A percentile compares a stretch with the other conserved stretches of the same genome.
Conservation (phyloP, 2,113 vertebrate genomes). For the Gallinago undulata region DNA sequence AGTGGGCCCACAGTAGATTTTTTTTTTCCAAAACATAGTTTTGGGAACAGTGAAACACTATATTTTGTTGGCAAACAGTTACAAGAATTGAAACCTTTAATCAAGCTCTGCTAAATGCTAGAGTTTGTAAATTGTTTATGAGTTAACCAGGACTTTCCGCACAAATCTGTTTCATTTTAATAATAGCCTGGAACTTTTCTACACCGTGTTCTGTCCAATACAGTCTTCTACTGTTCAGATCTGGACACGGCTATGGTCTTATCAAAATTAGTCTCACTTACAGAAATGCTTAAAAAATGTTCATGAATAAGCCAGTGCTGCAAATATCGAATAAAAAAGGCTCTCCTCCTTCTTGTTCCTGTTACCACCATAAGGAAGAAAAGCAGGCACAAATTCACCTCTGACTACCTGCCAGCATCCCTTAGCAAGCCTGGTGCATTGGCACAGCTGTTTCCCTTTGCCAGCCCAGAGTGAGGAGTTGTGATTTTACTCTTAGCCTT, state of each 20-base stretch:
- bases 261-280: background rate
- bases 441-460: background rate
- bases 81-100: conserved; percentile 56
- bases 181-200: conserved; percentile 46
- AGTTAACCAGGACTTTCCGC: conserved; percentile 45
- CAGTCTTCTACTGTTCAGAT: background rate
- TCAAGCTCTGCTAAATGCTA: conserved; percentile 57
- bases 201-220: background rate
- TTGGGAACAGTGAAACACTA: conserved; percentile 56
- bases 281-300: background rate
- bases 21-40: conserved; percentile 21
- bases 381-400: background rate
- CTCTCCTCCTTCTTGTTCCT: background rate
- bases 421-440: background rate
- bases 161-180: conserved; percentile 52
- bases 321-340: background rate
- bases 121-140: conserved; percentile 69
- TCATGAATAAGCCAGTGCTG: background rate
- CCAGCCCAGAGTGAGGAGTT: background rate
- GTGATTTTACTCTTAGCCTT: background rate
- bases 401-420: background rate
- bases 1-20: background rate
- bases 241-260: background rate
- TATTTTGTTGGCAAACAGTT: conserved; percentile 58
- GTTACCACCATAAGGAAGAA: background rate